phyloP scores from a whole-genome alignment of 2,888 invertebrate genomes.

The Acanthosepion lycidas region DNA sequence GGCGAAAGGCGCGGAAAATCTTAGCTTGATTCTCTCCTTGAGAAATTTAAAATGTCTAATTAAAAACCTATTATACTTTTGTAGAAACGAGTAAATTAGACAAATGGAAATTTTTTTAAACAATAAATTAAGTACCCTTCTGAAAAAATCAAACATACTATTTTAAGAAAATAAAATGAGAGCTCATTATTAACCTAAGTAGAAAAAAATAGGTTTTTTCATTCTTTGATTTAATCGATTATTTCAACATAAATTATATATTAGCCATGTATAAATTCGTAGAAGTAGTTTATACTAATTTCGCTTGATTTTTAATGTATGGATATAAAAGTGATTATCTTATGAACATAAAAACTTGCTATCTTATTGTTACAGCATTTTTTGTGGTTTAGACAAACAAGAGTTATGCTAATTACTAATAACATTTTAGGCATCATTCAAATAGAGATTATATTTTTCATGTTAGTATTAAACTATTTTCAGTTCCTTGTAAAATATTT shows the following conservation, averaged over 20 bases:
- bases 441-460: no score
- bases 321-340: no score
- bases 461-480: no score
- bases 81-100: no score
- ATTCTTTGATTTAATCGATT: background rate
- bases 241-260: background rate
- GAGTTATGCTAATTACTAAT: no score
- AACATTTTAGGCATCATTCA: no score
- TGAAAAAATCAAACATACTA: background rate
- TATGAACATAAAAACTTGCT: no score
- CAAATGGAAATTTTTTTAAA: background rate
- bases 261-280: background rate
- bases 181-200: background rate
- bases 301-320: no score
- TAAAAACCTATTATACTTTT: background rate
- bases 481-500: no score
- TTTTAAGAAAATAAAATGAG: background rate
- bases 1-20: background rate
- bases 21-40: background rate
- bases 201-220: background rate
- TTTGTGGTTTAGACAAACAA: no score
- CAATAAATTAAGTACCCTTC: background rate
- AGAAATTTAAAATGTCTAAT: background rate
- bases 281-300: no score
- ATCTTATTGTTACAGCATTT: no score